Base-by-base conservation (phyloP, 2,113 vertebrate genomes). In the Brachypodius melanocephalos region DNA sequence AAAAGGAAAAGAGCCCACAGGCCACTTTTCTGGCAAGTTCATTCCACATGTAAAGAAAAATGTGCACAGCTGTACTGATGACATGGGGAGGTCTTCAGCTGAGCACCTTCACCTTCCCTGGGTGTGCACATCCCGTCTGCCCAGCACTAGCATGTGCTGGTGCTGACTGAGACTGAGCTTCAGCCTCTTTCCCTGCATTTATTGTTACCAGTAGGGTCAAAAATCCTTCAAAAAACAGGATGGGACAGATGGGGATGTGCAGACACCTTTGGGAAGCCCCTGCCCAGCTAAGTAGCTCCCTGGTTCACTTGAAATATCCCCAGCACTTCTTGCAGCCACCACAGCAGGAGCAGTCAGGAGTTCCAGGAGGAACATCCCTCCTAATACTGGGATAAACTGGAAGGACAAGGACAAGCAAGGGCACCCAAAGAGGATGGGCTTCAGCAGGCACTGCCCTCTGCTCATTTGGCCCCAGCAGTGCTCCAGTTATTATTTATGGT, bases 91-190 rank as follows among this genome's bases (percentile, higher is more conserved):
- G 22, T 20, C 10, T 24, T 11, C 9, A 67, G 59, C 79, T 45
- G 59, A 51, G 36, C 51, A 38, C 29, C 14, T 26, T 46, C 42
- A 29, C 42, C 9, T 14, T 46, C 15, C 66, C 66, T 45, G 0
- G 0, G 21, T 2, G 4, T 5, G 26, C 7, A 1, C 58, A 13
- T 18, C 61, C 61, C 42, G 29, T 14, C 61, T 69, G 75, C 40
- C 40, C 81, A 8, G 29, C 7, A 1, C 20, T 2, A 0, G 11
- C 3, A 0, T 0, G 5, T 1, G 0, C 55, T 32, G 68, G 3
- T n/a, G 45, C 51, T 16, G 12, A 1, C 66, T 14, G 42, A n/a
- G n/a, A 7, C n/a, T 3, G 24, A 80, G 48, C 58, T 32, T 11
- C 14, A 12, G 43, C 58, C 59, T 24, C 40, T 45, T 36, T 45